Conservation (phyloP, 2,888 invertebrate genomes). For the Tiphia femorata region DNA sequence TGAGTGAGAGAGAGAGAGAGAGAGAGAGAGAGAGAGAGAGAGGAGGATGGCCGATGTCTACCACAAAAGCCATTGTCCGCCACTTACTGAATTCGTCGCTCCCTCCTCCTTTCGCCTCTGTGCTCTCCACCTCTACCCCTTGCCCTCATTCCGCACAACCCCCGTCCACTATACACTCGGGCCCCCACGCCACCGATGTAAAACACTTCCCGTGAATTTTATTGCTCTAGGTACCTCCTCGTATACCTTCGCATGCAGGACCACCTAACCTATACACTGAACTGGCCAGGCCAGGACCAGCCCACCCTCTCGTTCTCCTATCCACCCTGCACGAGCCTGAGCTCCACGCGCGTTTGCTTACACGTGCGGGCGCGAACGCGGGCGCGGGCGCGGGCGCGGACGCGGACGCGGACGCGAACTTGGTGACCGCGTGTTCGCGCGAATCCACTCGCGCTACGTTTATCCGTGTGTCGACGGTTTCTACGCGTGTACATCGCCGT, state of each 20-base stretch:
- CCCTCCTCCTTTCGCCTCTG: slow-evolving; percentile 35
- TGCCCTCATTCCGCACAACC: too few species aligned
- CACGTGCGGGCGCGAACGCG: slow-evolving; percentile 22
- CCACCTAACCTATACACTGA: slow-evolving; percentile 37
- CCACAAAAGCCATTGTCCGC: slow-evolving; percentile 64
- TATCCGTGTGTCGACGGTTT: not conserved
- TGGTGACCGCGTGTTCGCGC: slow-evolving; percentile 11
- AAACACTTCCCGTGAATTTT: slow-evolving; percentile 66
- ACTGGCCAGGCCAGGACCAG: slow-evolving; percentile 26
- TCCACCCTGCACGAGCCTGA: too few species aligned
- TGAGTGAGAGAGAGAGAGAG: not conserved
- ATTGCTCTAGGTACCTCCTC: slow-evolving; percentile 51
- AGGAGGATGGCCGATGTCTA: slow-evolving; percentile 54
- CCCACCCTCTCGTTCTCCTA: slow-evolving; percentile 12
- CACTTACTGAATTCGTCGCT: slow-evolving; percentile 65
- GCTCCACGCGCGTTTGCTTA: slow-evolving; percentile 27
- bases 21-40: not conserved
- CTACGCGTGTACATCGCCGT: slow-evolving; percentile 32
- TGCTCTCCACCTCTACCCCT: slow-evolving; percentile 28
- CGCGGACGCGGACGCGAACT: slow-evolving; percentile 22
- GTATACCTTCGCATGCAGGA: slow-evolving; percentile 34
- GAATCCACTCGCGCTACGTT: not conserved
- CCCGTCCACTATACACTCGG: slow-evolving; percentile 31
- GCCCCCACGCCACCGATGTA: slow-evolving; percentile 54
- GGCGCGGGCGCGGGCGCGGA: too few species aligned